Conservation (phyloP, 2,797 vertebrate species). For the Brachyrhaphis roseni region DNA sequence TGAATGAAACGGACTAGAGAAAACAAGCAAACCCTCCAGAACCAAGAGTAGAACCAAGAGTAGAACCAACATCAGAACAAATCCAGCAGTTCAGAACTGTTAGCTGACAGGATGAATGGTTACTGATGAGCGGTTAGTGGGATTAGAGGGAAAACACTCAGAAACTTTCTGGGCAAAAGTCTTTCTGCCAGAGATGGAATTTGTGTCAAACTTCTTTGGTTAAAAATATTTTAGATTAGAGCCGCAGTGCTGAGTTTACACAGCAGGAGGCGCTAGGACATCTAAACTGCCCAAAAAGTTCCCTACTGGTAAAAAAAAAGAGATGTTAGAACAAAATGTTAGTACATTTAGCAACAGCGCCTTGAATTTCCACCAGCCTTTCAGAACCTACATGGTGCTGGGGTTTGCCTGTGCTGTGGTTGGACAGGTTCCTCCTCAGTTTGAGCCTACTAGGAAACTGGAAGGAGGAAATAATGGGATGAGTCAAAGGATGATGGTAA, state of each 20-base stretch:
- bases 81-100: constrained; percentile 3
- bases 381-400: constrained; percentile 70
- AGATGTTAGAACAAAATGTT: constrained; percentile 10
- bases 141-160: constrained; percentile 20
- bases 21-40: background rate
- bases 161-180: constrained; percentile 18
- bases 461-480: constrained; percentile 24
- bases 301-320: background rate
- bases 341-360: background rate
- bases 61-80: background rate
- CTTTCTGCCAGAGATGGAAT: background rate
- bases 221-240: background rate
- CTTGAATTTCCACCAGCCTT: constrained; percentile 25
- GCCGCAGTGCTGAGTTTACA: background rate
- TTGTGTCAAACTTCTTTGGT: background rate
- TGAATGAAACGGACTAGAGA: background rate
- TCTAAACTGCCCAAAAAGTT: constrained; percentile 18
- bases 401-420: constrained; percentile 64
- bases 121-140: background rate
- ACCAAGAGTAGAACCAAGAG: background rate
- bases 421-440: constrained; percentile 78
- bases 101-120: background rate
- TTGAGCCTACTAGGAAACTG: constrained; percentile 64
- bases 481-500: background rate
- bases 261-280: background rate